Evolutionary conservation across 1,140 invertebrate species (phyloP), one percentile per base, ranked within the genome.

Genomic region (Heliconius eleuchia): DNA sequence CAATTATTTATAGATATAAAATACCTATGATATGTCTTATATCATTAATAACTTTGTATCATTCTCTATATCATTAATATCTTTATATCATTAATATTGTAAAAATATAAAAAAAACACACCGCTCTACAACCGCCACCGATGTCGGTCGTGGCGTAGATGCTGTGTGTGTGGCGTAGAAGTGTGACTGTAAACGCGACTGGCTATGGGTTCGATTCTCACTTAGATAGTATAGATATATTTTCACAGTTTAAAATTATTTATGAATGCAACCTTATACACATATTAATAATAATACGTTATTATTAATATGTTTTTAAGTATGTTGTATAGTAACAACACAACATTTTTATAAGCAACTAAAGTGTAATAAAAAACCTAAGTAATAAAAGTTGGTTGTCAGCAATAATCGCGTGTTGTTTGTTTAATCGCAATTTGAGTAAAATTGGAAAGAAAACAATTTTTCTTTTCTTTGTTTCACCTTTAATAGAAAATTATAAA

Each of bases 1-100:
- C 74, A 80, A 80, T 76, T 76, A 80, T 76, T 76, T 76, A 57
- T 57, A 57, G n/a, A 23, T 57, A 19, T 27, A 57, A 57, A 57
- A 42, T 72, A 73, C n/a, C 5, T 37, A 6, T 37, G 6, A 42
- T 23, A 71, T 37, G 39, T 71, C 4, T 57, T 23, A 23, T 71
- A 37, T 42, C n/a, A 8, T 57, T 8, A n/a, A 8, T 57, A 57
- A 23, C n/a, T 8, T 23, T n/a, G 7, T 5, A 34, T 34, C 34
- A n/a, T n/a, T n/a, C n/a, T n/a, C n/a, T n/a, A n/a, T n/a, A n/a
- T n/a, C n/a, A n/a, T n/a, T n/a, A n/a, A n/a, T n/a, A n/a, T n/a
- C n/a, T n/a, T n/a, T n/a, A n/a, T n/a, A n/a, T n/a, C n/a, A n/a
- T n/a, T n/a, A n/a, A 34, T 6, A 34, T 34, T 6, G 34, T 34